phyloP scores from a whole-genome alignment of 2,888 invertebrate species.

The Agrochola litura region DNA sequence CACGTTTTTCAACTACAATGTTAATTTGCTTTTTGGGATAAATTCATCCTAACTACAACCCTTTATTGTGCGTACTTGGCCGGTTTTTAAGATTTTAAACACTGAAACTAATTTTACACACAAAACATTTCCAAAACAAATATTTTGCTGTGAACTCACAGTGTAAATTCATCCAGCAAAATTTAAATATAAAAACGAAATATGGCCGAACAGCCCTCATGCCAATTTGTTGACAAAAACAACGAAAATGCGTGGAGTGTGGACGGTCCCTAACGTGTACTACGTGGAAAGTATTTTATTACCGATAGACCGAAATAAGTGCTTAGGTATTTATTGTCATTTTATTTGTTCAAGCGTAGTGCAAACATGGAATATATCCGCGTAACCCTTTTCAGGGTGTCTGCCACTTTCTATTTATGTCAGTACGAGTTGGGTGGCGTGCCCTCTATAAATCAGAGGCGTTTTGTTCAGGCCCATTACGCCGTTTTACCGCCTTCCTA shows the following conservation, averaged over 20 bases:
- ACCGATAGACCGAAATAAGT: conserved; percentile 66
- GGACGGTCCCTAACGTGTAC: conserved; percentile 51
- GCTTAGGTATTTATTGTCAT: conserved; percentile 69
- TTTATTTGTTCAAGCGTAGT: conserved; percentile 77
- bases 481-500: conserved; percentile 87
- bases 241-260: conserved; percentile 43
- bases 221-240: conserved; percentile 38
- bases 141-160: conserved; percentile 17
- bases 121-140: conserved; percentile 22
- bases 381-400: conserved; percentile 84
- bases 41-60: too few species aligned
- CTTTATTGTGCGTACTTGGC: too few species aligned
- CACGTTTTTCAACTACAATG: too few species aligned
- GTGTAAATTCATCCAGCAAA: conserved; percentile 23
- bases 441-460: conserved; percentile 86
- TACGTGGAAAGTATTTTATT: conserved; percentile 59
- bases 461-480: conserved; percentile 88
- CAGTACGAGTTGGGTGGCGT: conserved; percentile 82
- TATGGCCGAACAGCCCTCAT: conserved; percentile 18
- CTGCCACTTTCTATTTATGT: conserved; percentile 86
- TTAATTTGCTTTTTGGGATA: too few species aligned
- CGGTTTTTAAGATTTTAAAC: conserved; percentile 1
- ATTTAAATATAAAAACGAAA: conserved; percentile 38
- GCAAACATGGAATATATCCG: conserved; percentile 78
- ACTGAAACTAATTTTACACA: not conserved